These are phyloP conservation scores for Molanna angustata DNA, from an alignment of 2,888 invertebrate species.

Conservation along the genomic window DNA sequence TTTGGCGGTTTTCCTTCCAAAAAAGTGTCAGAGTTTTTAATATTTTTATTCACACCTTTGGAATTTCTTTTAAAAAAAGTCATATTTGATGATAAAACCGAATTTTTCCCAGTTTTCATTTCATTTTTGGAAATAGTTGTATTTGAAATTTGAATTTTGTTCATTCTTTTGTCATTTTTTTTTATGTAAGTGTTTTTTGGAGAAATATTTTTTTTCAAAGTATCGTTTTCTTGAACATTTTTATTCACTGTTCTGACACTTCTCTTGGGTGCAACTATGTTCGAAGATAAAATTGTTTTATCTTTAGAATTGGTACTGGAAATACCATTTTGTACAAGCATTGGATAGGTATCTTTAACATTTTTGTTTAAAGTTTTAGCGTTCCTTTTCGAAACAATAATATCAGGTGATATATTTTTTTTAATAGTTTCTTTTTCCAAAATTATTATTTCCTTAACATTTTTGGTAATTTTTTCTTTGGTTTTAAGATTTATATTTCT, in stretches of 20 bases:
- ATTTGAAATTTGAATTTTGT: not conserved
- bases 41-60: no score
- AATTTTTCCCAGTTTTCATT: not conserved
- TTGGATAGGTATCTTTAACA: conserved; percentile 5
- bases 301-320: no score
- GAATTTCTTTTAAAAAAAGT: no score
- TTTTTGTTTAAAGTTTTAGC: not conserved
- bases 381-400: not conserved
- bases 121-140: not conserved
- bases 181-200: not conserved
- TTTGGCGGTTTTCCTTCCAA: no score
- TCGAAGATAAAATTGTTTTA: no score
- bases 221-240: no score
- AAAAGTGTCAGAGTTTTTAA: no score
- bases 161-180: not conserved
- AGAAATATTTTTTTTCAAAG: no score
- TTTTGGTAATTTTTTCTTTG: conserved; percentile 22
- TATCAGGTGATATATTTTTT: not conserved
- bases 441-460: not conserved
- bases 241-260: no score
- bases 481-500: conserved; percentile 20
- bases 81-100: no score
- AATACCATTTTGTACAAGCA: no score
- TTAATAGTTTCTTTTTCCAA: not conserved
- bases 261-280: no score